A percentile compares a stretch with the other conserved stretches of the same genome.
Conservation (phyloP, 53 echinoderm and acorn worm genomes). For the Mesocentrotus franciscanus region DNA sequence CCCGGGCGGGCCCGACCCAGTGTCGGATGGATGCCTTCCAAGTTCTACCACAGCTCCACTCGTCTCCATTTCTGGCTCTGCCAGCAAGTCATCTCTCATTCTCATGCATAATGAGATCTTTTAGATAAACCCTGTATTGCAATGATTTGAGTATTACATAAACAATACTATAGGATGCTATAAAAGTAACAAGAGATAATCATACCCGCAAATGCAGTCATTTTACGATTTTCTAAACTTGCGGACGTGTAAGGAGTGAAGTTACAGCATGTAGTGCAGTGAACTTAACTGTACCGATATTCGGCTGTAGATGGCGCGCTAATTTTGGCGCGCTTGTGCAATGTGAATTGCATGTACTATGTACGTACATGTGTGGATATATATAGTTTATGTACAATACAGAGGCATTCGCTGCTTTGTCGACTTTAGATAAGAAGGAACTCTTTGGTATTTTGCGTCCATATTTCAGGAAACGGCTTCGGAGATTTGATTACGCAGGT, state of each 20-base stretch:
- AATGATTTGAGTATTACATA: background rate
- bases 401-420: too few species aligned
- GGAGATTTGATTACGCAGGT: background rate
- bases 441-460: background rate
- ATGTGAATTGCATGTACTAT: background rate
- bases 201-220: conserved; percentile 77
- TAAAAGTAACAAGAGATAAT: background rate
- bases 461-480: background rate
- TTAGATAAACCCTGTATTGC: background rate
- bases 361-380: background rate
- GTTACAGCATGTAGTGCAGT: too few species aligned
- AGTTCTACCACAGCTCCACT: background rate
- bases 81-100: conserved; percentile 1
- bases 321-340: conserved; percentile 10
- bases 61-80: background rate
- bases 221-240: background rate
- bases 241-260: background rate
- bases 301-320: conserved; percentile 28
- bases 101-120: background rate
- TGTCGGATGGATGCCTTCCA: background rate
- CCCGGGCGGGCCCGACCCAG: background rate
- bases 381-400: background rate
- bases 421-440: background rate
- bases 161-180: background rate
- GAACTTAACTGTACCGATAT: background rate